These are phyloP conservation scores for Smittia sp. DNA, from an alignment of 2,888 invertebrate genomes.

Conservation along the genomic window DNA sequence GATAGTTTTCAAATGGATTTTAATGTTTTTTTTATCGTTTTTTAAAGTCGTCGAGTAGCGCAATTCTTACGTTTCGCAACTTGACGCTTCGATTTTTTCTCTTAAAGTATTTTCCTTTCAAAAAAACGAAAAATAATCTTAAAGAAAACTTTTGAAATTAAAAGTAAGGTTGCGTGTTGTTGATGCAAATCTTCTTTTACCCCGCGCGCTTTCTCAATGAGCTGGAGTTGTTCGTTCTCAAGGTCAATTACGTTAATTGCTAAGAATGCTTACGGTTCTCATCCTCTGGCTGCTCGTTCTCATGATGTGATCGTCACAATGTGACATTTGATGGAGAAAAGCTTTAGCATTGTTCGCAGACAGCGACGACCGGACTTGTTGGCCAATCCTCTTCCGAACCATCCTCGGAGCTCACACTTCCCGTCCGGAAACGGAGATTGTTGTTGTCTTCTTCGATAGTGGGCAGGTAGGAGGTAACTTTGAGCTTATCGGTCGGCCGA, in stretches of 20 bases:
- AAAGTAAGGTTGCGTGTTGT: constrained; percentile 2
- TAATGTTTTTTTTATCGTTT: constrained; percentile 14
- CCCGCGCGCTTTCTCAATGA: neutral
- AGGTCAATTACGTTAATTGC: constrained; percentile 16
- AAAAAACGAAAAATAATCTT: constrained; percentile 34
- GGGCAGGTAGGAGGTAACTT: constrained; percentile 62
- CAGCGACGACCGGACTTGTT: constrained; percentile 62
- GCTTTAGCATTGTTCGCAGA: constrained; percentile 55
- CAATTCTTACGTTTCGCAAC: neutral
- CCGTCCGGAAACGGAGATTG: constrained; percentile 55
- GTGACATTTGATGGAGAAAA: constrained; percentile 16
- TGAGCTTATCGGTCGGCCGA: constrained; percentile 69
- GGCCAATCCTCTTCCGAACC: constrained; percentile 62
- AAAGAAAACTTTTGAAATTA: constrained; percentile 18
- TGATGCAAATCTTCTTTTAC: neutral
- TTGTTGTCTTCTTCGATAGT: constrained; percentile 69
- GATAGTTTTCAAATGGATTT: constrained; percentile 36
- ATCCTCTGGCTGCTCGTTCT: neutral
- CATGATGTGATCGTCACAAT: neutral
- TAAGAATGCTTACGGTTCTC: constrained; percentile 39
- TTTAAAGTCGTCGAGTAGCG: constrained; percentile 2
- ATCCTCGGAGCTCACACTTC: constrained; percentile 60
- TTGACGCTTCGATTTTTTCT: constrained; percentile 6
- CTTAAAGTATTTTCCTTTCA: constrained; percentile 32
- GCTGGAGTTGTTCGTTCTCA: neutral